Base-by-base conservation (phyloP, 2,113 vertebrate species). In the Otus sunia region DNA sequence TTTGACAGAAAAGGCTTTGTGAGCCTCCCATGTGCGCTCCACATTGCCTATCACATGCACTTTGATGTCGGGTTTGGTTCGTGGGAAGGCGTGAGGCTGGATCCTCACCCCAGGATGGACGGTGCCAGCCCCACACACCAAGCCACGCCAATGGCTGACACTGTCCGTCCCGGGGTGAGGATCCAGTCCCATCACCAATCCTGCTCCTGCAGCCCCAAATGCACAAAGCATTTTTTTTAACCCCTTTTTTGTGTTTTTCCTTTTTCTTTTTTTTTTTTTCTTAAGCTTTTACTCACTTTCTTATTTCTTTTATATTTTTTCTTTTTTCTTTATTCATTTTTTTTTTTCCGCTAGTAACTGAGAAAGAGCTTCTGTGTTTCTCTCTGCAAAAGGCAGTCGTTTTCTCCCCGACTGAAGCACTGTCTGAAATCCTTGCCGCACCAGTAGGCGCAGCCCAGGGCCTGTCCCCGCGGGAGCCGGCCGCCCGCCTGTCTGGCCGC, bases 31-130 rank as follows among this genome's bases (percentile, higher is more conserved):
- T 98, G 86, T 98, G 98, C 5, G 18, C 80, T 97, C 96, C 98
- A 98, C 72, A 98, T 98, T 98, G 97, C 49, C 91, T 90, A 36
- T 86, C 2, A 23, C 43, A 1, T 45, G 86, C 80, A 59, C 97
- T 98, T 98, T 98, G 98, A 98, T 97, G 97, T 98, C 27, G 10
- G 86, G 12, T 71, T 87, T 69, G 78, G 91, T 83, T 94, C 63
- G 11, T 66, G 86, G 79, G 80, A 96, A 97, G 97, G 95, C 96
- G 52, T 85, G 88, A 88, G 62, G 74, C 58, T 26, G 3, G 68
- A 96, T 82, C 90, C 91, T 93, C 88, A 66, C 66, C 15, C 62
- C 5, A 2, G 43, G 39, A 20, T 0, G 10, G 76, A 18, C 5
- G 0, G 71, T 91, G 49, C 67, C 91, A 83, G 81, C 67, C 43